Conservation (phyloP, 2,113 vertebrate species). For the Actenoides hombroni region DNA sequence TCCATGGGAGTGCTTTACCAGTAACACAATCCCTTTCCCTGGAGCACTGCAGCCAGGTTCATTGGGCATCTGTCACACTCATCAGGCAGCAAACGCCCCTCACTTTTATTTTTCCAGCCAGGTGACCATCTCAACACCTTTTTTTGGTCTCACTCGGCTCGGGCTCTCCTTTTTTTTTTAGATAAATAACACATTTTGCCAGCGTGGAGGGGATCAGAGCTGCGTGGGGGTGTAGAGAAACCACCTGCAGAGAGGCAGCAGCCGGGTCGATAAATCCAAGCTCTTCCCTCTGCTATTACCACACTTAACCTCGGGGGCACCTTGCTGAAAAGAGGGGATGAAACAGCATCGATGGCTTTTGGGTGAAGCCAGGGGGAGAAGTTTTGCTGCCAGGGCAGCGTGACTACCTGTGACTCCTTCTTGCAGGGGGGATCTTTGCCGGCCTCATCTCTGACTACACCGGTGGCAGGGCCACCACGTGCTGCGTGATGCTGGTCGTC, state of each 20-base stretch:
- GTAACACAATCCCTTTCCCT: background rate
- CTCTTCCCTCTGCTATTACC: background rate
- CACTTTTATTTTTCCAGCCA: background rate
- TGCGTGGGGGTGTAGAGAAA: background rate
- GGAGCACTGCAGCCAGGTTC: background rate
- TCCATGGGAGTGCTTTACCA: accelerated
- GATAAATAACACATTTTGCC: background rate
- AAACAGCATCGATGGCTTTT: background rate
- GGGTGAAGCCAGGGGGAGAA: background rate
- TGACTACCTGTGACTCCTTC: background rate
- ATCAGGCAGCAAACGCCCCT: background rate
- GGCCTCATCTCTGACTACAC: constrained; percentile 91
- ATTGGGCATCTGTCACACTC: background rate
- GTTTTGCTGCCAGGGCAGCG: background rate
- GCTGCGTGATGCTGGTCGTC: constrained; percentile 86
- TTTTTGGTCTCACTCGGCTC: background rate
- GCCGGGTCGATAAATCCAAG: background rate
- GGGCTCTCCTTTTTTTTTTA: background rate
- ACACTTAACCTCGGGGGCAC: background rate
- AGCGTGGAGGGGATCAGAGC: background rate
- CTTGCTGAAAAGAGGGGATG: background rate
- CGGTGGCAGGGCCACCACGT: constrained; percentile 88
- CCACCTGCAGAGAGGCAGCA: background rate
- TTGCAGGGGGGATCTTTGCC: constrained; percentile 87
- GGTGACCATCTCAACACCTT: background rate